Base-by-base conservation (phyloP, 2,113 vertebrate species). In the Paedocypris sp. region DNA sequence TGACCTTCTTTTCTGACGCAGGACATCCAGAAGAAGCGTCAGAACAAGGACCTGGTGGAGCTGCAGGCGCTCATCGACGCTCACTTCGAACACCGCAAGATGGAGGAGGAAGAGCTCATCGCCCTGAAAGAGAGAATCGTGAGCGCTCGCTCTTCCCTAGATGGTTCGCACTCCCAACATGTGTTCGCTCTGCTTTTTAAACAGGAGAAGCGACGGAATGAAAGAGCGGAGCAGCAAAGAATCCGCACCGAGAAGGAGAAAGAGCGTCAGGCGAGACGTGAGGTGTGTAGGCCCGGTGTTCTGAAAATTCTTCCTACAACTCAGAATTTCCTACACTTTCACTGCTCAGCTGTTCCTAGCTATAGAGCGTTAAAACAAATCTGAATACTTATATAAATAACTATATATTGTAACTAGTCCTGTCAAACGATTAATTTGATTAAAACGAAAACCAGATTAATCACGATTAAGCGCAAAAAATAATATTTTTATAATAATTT, bases 21-120 rank as follows among this genome's bases (percentile, higher is more conserved):
- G 94, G 95, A 99, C 82, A 99, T 99, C 76, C 94, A 97, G 80
- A 98, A 97, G 86, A 99, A 99, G 60, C 90, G 95, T 45, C 93
- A 96, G 85, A 97, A 97, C 85, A 99, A 99, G 78, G 95, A 99
- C 60, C 88, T 97, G 70, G 50, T 88, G 43, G 95, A 99, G 84
- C 88, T 99, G 66, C 95, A 99, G 73, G 85, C 72, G 4, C 87
- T 99, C 77, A 99, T 99, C 29, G 95, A 99, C 76, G 87, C 75
- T 74, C 95, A 98, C 82, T 99, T 99, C 23, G 95, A 97, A 75
- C 80, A 78, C 18, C 87, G 94, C 13, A 94, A 98, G 85, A 97
- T 97, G 80, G 95, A 98, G 75, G 95, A 99, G 43, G 93, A 98
- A 72, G 95, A 98, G 67, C 81, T 99, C 13, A 85, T 98, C 0